These are phyloP conservation scores for Eumacrocentrus americanus DNA, from an alignment of 2,888 invertebrate species.

Conservation along the genomic window DNA sequence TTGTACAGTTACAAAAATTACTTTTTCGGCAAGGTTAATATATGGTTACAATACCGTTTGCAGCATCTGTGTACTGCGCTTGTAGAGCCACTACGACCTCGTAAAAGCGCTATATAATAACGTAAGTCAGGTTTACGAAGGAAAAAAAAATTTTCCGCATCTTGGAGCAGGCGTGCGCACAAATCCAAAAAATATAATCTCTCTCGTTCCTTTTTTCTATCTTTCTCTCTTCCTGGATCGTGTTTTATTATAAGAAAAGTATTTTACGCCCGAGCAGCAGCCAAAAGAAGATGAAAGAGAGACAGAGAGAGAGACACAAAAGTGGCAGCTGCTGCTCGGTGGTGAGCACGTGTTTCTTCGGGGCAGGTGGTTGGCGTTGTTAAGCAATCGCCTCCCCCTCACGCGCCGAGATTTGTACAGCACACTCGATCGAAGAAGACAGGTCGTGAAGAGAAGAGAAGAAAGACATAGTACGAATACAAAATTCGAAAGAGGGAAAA, in stretches of 20 bases:
- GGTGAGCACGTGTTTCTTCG: conserved; percentile 52
- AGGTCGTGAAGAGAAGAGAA: conserved; percentile 6
- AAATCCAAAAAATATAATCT: too few species aligned
- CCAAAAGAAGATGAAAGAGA: neutral
- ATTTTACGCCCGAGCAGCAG: neutral
- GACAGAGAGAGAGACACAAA: conserved; percentile 18
- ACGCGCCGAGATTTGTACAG: conserved; percentile 52
- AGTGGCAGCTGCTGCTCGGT: conserved; percentile 37
- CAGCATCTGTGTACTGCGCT: neutral
- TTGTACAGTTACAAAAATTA: too few species aligned
- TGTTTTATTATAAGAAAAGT: neutral
- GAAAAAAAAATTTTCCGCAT: conserved; percentile 1
- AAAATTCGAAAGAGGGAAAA: conserved; percentile 16
- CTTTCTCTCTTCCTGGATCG: too few species aligned
- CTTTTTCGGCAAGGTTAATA: too few species aligned
- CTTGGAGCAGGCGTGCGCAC: neutral
- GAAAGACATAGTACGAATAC: neutral
- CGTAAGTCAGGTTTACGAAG: neutral
- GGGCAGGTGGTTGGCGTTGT: conserved; percentile 59
- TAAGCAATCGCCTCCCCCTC: conserved; percentile 55
- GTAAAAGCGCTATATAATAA: neutral
- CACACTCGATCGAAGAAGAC: conserved; percentile 19
- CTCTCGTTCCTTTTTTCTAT: too few species aligned
- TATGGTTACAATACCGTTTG: conserved; percentile 6
- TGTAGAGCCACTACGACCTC: neutral